Evolutionary conservation across 2,888 invertebrate species (phyloP).

Genomic region (Escarpia spicata): DNA sequence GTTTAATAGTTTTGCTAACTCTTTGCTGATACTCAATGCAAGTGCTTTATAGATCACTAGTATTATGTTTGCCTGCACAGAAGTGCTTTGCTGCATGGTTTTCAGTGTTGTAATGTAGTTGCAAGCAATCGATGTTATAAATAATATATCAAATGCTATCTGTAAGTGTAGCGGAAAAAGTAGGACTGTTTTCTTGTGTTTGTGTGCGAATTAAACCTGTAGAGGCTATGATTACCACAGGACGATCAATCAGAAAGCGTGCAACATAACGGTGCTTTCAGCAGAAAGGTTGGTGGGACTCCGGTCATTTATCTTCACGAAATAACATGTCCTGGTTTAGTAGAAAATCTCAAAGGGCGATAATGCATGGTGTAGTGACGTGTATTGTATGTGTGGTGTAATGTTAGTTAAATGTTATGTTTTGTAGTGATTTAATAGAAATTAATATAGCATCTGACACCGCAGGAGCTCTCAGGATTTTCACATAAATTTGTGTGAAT

Average conservation of each 20-base stretch:
- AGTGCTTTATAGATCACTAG: background rate
- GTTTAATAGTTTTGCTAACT: background rate
- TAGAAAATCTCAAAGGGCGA: background rate
- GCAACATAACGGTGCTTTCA: background rate
- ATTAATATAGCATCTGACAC: background rate
- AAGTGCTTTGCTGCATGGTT: background rate
- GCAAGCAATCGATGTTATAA: background rate
- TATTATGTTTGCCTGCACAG: background rate
- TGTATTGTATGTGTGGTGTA: background rate
- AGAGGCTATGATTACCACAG: background rate
- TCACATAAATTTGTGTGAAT: background rate
- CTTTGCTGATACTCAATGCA: background rate
- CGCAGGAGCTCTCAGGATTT: background rate
- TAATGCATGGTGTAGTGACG: background rate
- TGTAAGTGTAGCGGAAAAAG: background rate
- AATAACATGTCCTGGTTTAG: background rate
- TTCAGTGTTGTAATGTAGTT: background rate
- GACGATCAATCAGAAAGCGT: background rate
- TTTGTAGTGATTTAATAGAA: background rate
- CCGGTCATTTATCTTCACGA: background rate
- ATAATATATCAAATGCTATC: background rate
- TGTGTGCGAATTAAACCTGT: background rate
- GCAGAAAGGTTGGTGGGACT: background rate
- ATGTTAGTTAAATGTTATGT: background rate
- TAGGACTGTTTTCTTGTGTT: background rate